A percentile compares a stretch with the other conserved stretches of the same genome.
These are phyloP conservation scores for Phortica okadai DNA, from an alignment of 2,888 invertebrate species.

Conservation along the genomic window DNA sequence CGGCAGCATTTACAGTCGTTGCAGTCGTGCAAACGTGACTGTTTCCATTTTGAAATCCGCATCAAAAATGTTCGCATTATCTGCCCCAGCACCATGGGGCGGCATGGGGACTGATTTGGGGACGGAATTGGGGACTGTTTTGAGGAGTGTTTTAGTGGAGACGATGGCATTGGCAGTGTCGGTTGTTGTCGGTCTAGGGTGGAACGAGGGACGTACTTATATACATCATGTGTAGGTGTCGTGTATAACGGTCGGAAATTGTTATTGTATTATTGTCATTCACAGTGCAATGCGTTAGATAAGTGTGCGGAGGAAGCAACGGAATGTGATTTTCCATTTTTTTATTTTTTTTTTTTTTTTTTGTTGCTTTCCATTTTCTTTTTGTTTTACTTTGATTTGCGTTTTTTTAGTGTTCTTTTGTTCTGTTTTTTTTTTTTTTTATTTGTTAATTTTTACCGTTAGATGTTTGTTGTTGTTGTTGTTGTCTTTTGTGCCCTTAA, in stretches of 20 bases:
- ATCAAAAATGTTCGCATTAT: constrained; percentile 14
- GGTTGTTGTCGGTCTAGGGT: not conserved
- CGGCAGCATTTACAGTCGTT: not conserved
- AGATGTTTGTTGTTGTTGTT: not conserved
- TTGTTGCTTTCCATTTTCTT: constrained; percentile 34
- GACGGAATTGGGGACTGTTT: not conserved
- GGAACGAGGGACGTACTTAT: not conserved
- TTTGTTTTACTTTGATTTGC: constrained; percentile 7
- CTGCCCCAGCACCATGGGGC: not conserved
- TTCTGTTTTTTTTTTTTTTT: not conserved
- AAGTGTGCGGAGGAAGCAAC: not conserved
- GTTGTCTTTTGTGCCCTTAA: not conserved
- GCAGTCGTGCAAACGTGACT: constrained; percentile 30
- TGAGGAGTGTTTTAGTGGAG: not conserved
- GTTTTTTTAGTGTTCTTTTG: constrained; percentile 27
- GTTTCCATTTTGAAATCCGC: constrained; percentile 22
- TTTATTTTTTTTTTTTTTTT: constrained; percentile 37
- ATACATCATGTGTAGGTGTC: constrained; percentile 22
- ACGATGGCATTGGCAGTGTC: not conserved
- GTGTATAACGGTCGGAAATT: constrained; percentile 32
- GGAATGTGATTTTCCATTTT: constrained; percentile 20
- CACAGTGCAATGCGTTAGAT: not conserved
- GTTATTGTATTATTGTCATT: constrained; percentile 34
- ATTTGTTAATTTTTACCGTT: not conserved
- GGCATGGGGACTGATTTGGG: not conserved